These are phyloP conservation scores for Micrastur ruficollis DNA, from an alignment of 2,797 vertebrate species.

Conservation along the genomic window DNA sequence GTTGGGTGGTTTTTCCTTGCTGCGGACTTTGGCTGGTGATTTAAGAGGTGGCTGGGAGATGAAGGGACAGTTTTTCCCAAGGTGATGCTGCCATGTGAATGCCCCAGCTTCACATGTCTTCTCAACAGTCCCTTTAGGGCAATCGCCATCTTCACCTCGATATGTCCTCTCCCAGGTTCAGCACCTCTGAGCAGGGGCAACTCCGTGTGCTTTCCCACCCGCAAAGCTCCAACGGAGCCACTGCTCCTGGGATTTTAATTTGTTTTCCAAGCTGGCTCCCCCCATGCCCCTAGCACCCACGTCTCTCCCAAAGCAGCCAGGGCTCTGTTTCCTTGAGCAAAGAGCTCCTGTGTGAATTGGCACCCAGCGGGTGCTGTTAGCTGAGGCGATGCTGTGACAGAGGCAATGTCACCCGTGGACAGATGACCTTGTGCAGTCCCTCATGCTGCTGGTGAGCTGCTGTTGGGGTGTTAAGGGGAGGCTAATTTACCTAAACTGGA, in stretches of 20 bases:
- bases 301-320: not conserved
- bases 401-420: fast-evolving
- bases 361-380: fast-evolving
- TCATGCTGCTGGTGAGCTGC: not conserved
- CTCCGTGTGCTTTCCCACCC: not conserved
- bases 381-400: not conserved
- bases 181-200: not conserved
- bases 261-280: not conserved
- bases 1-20: not conserved
- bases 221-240: not conserved
- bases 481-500: not conserved
- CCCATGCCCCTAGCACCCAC: too few species aligned
- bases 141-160: fast-evolving
- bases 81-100: not conserved
- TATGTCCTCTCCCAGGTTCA: not conserved
- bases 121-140: not conserved
- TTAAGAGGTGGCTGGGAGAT: not conserved
- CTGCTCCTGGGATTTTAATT: not conserved
- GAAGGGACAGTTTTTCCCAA: not conserved
- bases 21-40: not conserved
- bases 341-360: not conserved
- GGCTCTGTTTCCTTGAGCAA: not conserved
- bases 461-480: not conserved
- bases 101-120: not conserved
- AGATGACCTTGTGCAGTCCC: not conserved